Base-by-base conservation (phyloP, 64 coral and sea anemone species). In the Dendrophyllia cribrosa region DNA sequence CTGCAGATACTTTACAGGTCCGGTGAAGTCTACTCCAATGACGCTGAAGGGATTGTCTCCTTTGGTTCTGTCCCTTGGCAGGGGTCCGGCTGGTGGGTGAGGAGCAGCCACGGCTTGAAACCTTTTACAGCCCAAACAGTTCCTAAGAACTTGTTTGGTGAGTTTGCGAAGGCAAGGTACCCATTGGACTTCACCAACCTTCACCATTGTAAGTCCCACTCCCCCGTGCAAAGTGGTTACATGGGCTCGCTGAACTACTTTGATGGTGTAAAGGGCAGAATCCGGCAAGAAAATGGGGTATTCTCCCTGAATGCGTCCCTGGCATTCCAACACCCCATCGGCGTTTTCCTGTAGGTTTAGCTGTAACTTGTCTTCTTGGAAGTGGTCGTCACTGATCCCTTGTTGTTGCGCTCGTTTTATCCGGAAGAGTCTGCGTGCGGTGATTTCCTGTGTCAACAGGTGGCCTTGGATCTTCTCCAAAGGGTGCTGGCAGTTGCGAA, bases 231-330 rank as follows among this genome's bases (percentile, higher is more conserved):
- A 68, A 23, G 82, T 85, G 16, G 52, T 52, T 85, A 58, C 52
- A 66, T 85, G 82, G 19, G 82, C 82, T 1, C 26, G 52, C 63
- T 85, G 52, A 7, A 85, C 82, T 7, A 85, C 52, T 43, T 72
- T 43, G n/a, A 46, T 19, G 43, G 83, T 86, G 83, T 69, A 86
- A 44, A 86, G 20, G 51, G 61, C 58, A 49, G 25, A 66, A 52
- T 86, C 83, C 44, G 83, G 83, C 62, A 86, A 50, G 62, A 69
- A 86, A 58, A 85, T 59, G 47, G 82, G 82, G 21, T 85, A 66
- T 14, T 85, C 47, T 22, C 82, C 82, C 47, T 85, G 21, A 52
- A 85, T 45, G 7, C 59, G 19, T 58, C 82, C 82, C 82, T 8
- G 49, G 82, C 82, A 85, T 63, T 46, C 83, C 58, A 86, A 43